phyloP scores from a whole-genome alignment of 2,113 vertebrate genomes.

The Hippocampus abdominalis region DNA sequence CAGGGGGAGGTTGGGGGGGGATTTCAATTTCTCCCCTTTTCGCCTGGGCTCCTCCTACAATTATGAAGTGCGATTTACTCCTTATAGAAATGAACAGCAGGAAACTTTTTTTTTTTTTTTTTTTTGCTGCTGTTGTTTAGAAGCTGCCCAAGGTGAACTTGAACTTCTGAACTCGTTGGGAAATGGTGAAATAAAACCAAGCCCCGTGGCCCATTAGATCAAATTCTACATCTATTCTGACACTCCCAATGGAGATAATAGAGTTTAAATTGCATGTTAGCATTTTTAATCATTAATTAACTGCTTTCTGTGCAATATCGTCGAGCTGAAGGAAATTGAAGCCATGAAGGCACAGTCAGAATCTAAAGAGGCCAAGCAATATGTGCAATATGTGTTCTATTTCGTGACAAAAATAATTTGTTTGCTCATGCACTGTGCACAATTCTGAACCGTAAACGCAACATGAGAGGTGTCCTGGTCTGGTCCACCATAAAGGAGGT shows the following conservation, averaged over 20 bases:
- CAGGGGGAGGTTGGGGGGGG: background rate
- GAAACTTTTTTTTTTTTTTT: background rate
- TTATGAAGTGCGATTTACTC: background rate
- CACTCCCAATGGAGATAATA: background rate
- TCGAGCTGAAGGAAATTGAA: background rate
- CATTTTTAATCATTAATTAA: background rate
- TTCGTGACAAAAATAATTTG: background rate
- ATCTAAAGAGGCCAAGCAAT: background rate
- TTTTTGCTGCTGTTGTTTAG: background rate
- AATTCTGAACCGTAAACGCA: background rate
- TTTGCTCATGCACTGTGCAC: background rate
- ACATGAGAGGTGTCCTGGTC: background rate
- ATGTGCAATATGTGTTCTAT: background rate
- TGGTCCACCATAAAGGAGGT: background rate
- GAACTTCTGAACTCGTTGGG: background rate
- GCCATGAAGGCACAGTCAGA: background rate
- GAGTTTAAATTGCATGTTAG: background rate
- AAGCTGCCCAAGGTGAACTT: background rate
- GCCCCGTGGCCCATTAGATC: background rate
- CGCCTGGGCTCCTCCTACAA: background rate
- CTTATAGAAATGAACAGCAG: background rate
- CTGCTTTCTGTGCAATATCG: background rate
- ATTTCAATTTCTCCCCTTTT: background rate
- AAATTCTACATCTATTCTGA: conserved; percentile 2
- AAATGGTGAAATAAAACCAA: background rate